phyloP scores from a whole-genome alignment of 2,113 vertebrate species.

The Lichenostomus cassidix region DNA sequence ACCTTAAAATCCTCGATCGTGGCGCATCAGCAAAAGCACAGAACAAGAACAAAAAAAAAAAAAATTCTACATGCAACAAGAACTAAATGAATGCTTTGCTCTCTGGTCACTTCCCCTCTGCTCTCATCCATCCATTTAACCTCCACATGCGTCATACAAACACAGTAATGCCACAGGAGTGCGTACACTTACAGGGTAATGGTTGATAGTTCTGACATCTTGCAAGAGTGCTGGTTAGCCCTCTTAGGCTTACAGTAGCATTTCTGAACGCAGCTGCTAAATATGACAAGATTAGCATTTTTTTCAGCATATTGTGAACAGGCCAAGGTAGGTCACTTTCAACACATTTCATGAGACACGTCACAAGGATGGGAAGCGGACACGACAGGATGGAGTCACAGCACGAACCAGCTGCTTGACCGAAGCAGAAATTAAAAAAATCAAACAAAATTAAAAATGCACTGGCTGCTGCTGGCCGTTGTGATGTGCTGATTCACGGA shows the following conservation, averaged over 20 bases:
- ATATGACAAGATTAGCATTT: constrained; percentile 92
- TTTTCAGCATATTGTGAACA: constrained; percentile 69
- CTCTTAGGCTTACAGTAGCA: constrained; percentile 99
- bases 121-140: constrained; percentile 12
- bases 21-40: constrained; percentile 24
- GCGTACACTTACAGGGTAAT: constrained; percentile 99
- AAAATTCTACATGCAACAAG: constrained; percentile 55
- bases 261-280: constrained; percentile 99
- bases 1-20: neutral
- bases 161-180: constrained; percentile 69
- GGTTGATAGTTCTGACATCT: constrained; percentile 99
- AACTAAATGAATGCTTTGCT: neutral
- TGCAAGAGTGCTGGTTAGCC: constrained; percentile 98
- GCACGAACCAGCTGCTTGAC: constrained; percentile 1
- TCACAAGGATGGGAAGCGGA: constrained; percentile 7
- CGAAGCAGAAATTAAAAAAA: neutral
- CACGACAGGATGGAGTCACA: neutral
- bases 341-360: constrained; percentile 34
- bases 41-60: neutral
- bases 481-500: neutral
- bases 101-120: neutral
- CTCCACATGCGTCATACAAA: constrained; percentile 72
- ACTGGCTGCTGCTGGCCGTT: neutral
- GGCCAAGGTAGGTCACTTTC: constrained; percentile 59
- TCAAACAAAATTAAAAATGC: neutral